phyloP scores from a whole-genome alignment of 2,888 invertebrate species.

The Aphidoletes aphidimyza region DNA sequence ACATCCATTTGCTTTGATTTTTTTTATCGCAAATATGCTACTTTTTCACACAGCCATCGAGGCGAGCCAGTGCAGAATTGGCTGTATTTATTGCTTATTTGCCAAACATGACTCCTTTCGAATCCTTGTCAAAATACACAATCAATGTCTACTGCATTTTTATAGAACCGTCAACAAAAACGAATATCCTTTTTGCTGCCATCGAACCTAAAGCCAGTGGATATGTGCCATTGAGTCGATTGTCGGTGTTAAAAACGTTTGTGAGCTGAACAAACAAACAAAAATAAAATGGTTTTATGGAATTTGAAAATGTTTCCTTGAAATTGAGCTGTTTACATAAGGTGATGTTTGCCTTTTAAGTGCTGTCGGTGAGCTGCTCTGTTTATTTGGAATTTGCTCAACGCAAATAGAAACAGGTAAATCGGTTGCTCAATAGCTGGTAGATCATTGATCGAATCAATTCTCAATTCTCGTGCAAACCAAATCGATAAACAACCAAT shows the following conservation, averaged over 20 bases:
- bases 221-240: background rate
- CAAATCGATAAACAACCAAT: too few species aligned
- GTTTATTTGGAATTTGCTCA: constrained; percentile 20
- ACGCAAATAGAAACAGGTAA: constrained; percentile 24
- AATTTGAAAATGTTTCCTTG: constrained; percentile 27
- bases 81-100: constrained; percentile 40
- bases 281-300: constrained; percentile 19
- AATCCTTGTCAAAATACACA: constrained; percentile 54
- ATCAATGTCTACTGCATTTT: constrained; percentile 31
- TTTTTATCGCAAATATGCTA: constrained; percentile 50
- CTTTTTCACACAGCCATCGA: constrained; percentile 45
- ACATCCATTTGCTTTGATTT: constrained; percentile 13
- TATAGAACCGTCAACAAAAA: background rate
- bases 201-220: background rate
- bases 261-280: background rate
- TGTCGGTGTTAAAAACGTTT: background rate
- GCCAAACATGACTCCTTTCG: constrained; percentile 42
- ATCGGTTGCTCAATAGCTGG: background rate
- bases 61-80: constrained; percentile 12
- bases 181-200: background rate
- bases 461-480: background rate
- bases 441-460: too few species aligned
- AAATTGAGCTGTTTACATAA: constrained; percentile 45
- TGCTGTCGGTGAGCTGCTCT: background rate
- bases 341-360: constrained; percentile 5